Conservation (phyloP, 1,140 invertebrate genomes). For the Lerema accius region DNA sequence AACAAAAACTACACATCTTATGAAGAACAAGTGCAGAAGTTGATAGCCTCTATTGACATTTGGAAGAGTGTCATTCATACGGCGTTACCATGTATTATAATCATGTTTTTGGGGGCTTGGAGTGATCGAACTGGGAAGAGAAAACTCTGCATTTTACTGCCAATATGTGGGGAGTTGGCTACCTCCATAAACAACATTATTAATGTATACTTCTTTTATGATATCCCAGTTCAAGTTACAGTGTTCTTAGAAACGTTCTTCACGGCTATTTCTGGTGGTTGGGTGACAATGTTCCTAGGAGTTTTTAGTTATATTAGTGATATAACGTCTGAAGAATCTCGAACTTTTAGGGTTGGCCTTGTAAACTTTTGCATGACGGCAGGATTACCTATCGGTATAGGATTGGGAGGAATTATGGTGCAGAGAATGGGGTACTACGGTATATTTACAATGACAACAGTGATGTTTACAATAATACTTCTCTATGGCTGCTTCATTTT, state of each 20-base stretch:
- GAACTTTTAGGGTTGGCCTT: constrained; percentile 92
- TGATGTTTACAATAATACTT: constrained; percentile 87
- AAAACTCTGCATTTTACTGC: constrained; percentile 92
- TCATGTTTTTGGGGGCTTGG: constrained; percentile 85
- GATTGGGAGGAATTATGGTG: constrained; percentile 87
- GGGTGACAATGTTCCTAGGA: constrained; percentile 94
- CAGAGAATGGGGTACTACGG: constrained; percentile 90
- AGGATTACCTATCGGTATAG: constrained; percentile 90
- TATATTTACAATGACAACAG: constrained; percentile 88
- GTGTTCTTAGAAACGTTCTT: constrained; percentile 86
- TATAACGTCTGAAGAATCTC: constrained; percentile 89
- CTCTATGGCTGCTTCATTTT: constrained; percentile 86
- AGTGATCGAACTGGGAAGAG: constrained; percentile 87
- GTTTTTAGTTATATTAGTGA: constrained; percentile 96
- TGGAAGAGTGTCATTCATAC: constrained; percentile 83
- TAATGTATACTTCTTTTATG: constrained; percentile 90
- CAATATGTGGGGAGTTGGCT: constrained; percentile 90
- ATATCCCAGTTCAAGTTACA: constrained; percentile 89
- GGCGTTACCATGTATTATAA: constrained; percentile 82
- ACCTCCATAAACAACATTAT: constrained; percentile 89
- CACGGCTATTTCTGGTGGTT: constrained; percentile 90
- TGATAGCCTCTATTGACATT: constrained; percentile 83
- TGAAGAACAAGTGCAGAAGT: constrained; percentile 80
- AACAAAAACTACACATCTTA: constrained; percentile 72
- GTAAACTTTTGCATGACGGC: constrained; percentile 92